These are phyloP conservation scores for Oreotragus oreotragus DNA, from an alignment of 2,113 vertebrate species.

Conservation along the genomic window DNA sequence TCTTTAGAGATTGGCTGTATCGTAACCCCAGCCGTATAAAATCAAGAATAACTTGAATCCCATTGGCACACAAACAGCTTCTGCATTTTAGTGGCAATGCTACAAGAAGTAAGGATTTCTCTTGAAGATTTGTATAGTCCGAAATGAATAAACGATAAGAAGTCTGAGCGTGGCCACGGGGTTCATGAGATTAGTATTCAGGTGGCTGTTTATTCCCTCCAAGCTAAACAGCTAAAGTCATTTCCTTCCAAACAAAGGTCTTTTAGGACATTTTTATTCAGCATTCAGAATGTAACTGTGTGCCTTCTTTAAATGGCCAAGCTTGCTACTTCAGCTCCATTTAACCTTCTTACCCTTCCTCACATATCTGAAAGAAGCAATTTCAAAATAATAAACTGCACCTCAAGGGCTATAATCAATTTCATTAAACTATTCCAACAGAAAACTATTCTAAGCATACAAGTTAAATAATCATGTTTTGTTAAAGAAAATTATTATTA, in stretches of 20 bases:
- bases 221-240: conserved; percentile 56
- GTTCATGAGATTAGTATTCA: conserved; percentile 42
- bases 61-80: background rate
- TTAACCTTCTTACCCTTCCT: conserved; percentile 27
- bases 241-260: conserved; percentile 58
- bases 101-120: background rate
- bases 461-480: background rate
- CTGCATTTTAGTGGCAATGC: background rate
- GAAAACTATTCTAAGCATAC: background rate
- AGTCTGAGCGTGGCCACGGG: background rate
- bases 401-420: background rate
- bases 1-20: background rate
- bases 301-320: conserved; percentile 23
- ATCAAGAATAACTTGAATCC: conserved; percentile 28
- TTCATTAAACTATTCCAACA: conserved; percentile 35
- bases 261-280: conserved; percentile 59
- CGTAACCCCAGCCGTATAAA: background rate
- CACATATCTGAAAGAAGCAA: conserved; percentile 39
- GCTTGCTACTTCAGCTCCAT: background rate
- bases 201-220: conserved; percentile 34
- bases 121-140: conserved; percentile 43
- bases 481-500: conserved; percentile 1
- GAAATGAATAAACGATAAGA: conserved; percentile 63
- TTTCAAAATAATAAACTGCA: conserved; percentile 39
- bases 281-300: conserved; percentile 44